These are phyloP conservation scores for Linepithema humile DNA, from an alignment of 1,140 invertebrate species.

Conservation along the genomic window DNA sequence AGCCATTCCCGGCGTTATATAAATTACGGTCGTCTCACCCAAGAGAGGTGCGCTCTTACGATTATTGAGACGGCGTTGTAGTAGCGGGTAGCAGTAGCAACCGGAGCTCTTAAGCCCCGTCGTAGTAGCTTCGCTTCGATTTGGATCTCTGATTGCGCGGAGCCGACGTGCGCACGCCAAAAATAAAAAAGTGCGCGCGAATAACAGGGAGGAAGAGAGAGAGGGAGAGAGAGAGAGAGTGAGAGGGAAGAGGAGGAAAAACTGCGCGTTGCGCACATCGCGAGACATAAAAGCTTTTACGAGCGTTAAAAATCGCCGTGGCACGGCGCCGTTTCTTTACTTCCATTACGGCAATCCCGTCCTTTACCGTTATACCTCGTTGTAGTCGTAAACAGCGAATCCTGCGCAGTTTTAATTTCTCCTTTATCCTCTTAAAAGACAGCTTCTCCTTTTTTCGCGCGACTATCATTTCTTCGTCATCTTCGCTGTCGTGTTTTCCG, in stretches of 20 bases:
- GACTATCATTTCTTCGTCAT: not conserved
- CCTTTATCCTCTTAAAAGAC: not conserved
- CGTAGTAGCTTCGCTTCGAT: constrained; percentile 8
- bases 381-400: constrained; percentile 37
- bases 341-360: constrained; percentile 53
- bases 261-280: not conserved
- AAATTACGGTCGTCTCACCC: constrained; percentile 47
- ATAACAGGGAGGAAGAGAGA: not conserved
- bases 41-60: not conserved
- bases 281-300: constrained; percentile 48
- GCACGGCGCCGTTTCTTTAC: constrained; percentile 54
- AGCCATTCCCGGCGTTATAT: constrained; percentile 44
- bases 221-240: not conserved
- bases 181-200: not conserved
- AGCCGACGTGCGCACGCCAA: not conserved
- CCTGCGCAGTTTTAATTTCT: constrained; percentile 57
- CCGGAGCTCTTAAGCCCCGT: not conserved
- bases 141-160: constrained; percentile 31
- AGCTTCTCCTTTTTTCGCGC: not conserved
- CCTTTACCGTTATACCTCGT: constrained; percentile 56
- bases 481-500: not conserved
- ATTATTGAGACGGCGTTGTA: constrained; percentile 21
- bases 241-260: not conserved
- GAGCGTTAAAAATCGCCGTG: constrained; percentile 55
- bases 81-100: constrained; percentile 12